Percentiles rank a stretch among this genome's conserved stretches.
Conservation (phyloP, 2,797 vertebrate species). For the Acestrorhynchus altus region DNA sequence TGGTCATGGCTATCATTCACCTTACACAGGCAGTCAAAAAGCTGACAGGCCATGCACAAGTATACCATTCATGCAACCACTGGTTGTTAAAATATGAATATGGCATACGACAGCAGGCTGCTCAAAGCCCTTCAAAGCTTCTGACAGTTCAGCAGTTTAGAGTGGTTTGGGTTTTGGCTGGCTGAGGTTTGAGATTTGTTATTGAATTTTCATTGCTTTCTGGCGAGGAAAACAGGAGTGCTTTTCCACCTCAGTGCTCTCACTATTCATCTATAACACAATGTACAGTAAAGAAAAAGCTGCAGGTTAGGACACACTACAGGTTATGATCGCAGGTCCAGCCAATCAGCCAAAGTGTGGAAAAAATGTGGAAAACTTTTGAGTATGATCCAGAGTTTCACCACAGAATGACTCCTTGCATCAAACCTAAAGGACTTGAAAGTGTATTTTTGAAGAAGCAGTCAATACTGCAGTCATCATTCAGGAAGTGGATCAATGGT, state of each 20-base stretch:
- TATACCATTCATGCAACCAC: constrained; percentile 65
- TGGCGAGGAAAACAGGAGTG: background rate
- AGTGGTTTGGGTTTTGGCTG: background rate
- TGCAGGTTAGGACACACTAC: background rate
- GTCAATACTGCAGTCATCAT: constrained; percentile 74
- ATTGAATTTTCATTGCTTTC: background rate
- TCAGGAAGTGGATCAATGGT: constrained; percentile 74
- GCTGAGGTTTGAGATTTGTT: background rate
- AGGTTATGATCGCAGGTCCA: constrained; percentile 5
- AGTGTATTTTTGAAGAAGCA: constrained; percentile 75
- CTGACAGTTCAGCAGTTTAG: constrained; percentile 40
- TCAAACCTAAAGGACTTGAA: constrained; percentile 78
- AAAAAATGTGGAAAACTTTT: constrained; percentile 22
- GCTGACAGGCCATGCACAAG: constrained; percentile 78
- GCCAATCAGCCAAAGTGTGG: background rate
- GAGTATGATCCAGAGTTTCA: constrained; percentile 60
- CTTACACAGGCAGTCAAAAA: constrained; percentile 77
- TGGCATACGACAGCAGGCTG: constrained; percentile 24
- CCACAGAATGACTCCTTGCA: constrained; percentile 63
- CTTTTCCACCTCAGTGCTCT: background rate
- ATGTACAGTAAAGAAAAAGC: background rate
- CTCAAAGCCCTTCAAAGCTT: constrained; percentile 13
- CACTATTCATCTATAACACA: background rate
- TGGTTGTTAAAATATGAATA: constrained; percentile 43
- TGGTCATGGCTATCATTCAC: constrained; percentile 73